Percentiles rank a stretch among this genome's conserved stretches.
Conservation (phyloP, 2,888 invertebrate species). For the Hipparchia sbordonii region DNA sequence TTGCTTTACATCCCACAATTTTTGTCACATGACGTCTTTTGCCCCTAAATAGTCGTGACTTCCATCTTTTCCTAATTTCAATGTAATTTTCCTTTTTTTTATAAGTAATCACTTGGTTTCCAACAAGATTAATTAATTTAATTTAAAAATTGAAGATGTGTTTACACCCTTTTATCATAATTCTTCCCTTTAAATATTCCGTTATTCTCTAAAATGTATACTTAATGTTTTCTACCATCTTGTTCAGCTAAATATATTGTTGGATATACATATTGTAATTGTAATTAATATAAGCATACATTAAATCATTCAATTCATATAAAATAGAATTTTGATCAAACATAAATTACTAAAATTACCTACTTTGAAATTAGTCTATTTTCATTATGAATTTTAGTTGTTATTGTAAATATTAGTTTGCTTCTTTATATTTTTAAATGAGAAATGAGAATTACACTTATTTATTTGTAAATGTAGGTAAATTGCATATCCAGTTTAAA, state of each 20-base stretch:
- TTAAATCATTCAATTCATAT: not conserved
- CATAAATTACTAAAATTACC: not conserved
- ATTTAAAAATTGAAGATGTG: constrained; percentile 1
- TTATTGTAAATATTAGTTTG: constrained; percentile 79
- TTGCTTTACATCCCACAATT: not conserved
- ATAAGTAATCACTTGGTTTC: constrained; percentile 15
- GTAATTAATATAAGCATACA: constrained; percentile 19
- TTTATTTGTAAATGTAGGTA: constrained; percentile 72
- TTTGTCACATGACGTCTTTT: not conserved
- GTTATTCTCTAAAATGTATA: not conserved
- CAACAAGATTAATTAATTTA: not conserved
- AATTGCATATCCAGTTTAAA: constrained; percentile 54
- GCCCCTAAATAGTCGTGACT: not conserved
- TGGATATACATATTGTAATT: constrained; percentile 2
- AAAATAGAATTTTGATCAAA: not conserved
- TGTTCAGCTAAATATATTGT: not conserved
- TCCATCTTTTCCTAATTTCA: constrained; percentile 1
- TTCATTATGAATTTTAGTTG: constrained; percentile 47
- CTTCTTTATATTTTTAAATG: constrained; percentile 55
- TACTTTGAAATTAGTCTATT: constrained; percentile 32
- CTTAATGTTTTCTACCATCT: not conserved
- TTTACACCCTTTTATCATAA: not conserved
- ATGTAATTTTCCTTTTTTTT: constrained; percentile 1
- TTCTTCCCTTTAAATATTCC: not conserved
- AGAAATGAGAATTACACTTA: constrained; percentile 50